Evolutionary conservation across 2,113 vertebrate species (phyloP).

Genomic region (Phyllostomus discolor): DNA sequence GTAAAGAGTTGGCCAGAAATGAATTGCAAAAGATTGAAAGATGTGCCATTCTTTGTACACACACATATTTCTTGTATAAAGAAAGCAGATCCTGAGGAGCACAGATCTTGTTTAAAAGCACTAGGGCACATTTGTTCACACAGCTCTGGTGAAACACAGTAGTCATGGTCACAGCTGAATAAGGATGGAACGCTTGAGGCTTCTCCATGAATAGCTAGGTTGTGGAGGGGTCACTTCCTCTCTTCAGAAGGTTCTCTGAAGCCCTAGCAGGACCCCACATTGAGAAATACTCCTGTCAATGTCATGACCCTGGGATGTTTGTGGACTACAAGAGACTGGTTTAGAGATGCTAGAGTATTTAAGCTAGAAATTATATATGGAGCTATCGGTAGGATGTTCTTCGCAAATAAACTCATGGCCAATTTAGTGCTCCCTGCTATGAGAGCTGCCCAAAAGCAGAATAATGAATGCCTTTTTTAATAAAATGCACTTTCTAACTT

Average conservation of each 20-base stretch:
- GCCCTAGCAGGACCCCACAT: rapidly evolving
- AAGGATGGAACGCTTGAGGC: neutral
- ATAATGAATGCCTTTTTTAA: neutral
- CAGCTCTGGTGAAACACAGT: neutral
- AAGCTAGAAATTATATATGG: neutral
- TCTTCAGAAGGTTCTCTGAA: neutral
- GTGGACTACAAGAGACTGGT: neutral
- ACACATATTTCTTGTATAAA: neutral
- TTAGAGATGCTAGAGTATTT: neutral
- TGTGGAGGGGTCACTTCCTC: neutral
- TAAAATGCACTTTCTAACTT: neutral
- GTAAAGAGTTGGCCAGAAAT: neutral
- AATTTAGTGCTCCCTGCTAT: neutral
- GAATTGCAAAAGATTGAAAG: neutral
- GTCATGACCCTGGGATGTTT: neutral
- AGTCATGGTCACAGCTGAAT: neutral
- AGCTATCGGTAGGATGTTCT: neutral
- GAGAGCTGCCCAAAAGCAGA: neutral
- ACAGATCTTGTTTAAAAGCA: neutral
- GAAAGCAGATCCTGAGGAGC: neutral
- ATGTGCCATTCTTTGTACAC: neutral
- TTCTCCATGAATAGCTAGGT: neutral
- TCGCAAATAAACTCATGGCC: neutral
- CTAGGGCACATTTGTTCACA: neutral
- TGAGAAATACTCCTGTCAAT: neutral